phyloP scores from a whole-genome alignment of 2,113 vertebrate species.

The Hymenochirus boettgeri region DNA sequence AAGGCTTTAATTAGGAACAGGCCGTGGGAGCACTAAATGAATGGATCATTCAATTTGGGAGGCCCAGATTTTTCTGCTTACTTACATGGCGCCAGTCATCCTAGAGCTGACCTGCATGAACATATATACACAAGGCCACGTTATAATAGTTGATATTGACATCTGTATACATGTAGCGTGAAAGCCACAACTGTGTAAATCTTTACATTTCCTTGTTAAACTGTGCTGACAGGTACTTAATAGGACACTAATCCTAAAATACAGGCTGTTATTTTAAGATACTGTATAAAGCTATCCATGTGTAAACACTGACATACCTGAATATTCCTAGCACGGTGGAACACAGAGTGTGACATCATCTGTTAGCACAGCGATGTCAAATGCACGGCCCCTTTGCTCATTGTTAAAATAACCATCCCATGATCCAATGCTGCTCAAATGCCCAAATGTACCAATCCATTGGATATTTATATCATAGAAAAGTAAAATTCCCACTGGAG shows the following conservation, averaged over 20 bases:
- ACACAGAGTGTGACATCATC: background rate
- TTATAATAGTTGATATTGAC: background rate
- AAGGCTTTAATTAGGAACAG: background rate
- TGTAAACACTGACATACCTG: background rate
- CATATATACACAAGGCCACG: background rate
- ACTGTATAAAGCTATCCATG: background rate
- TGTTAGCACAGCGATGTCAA: background rate
- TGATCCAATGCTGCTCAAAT: too few species aligned
- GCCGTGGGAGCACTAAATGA: background rate
- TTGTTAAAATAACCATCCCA: background rate
- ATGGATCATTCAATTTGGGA: background rate
- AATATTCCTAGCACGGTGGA: background rate
- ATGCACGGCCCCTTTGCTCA: background rate
- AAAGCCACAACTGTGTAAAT: conserved; percentile 1
- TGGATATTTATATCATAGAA: too few species aligned
- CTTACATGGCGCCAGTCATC: background rate
- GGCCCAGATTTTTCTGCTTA: background rate
- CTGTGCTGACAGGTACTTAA: background rate
- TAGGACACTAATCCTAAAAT: background rate
- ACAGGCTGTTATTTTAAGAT: conserved; percentile 1
- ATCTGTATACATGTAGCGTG: background rate
- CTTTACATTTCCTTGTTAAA: conserved; percentile 1
- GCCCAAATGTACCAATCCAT: too few species aligned
- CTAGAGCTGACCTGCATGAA: background rate
- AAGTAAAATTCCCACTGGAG: too few species aligned